A percentile compares a stretch with the other conserved stretches of the same genome.
phyloP scores from a whole-genome alignment of 2,113 vertebrate species.

The Ictalurus furcatus region DNA sequence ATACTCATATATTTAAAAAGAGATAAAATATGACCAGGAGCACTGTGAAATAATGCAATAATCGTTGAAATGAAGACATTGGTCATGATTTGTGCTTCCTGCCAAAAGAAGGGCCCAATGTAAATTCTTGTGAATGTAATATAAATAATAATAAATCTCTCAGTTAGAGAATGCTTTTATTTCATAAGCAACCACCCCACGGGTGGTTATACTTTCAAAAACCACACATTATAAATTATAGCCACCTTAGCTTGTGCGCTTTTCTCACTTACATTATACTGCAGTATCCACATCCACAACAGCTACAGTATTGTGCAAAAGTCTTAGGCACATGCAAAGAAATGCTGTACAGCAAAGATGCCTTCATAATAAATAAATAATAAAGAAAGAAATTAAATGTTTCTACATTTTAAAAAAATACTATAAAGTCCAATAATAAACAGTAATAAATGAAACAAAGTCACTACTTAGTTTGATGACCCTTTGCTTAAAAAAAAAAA shows the following conservation, averaged over 20 bases:
- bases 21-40: background rate
- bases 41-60: background rate
- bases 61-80: background rate
- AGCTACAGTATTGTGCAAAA: too few relatives aligned
- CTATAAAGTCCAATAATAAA: too few relatives aligned
- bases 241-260: background rate
- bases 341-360: too few relatives aligned
- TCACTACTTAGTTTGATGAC: too few relatives aligned
- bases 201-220: background rate
- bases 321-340: too few relatives aligned
- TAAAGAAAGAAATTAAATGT: too few relatives aligned
- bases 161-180: background rate
- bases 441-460: too few relatives aligned
- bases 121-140: constrained; percentile 8
- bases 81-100: background rate
- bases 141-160: background rate
- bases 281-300: background rate
- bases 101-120: background rate
- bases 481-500: too few relatives aligned
- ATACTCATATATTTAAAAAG: background rate
- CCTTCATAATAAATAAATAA: too few relatives aligned
- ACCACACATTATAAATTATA: background rate
- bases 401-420: too few relatives aligned
- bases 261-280: background rate
- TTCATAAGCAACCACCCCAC: background rate